phyloP scores from a whole-genome alignment of 1,140 invertebrate species.

The Mizuhopecten yessoensis region DNA sequence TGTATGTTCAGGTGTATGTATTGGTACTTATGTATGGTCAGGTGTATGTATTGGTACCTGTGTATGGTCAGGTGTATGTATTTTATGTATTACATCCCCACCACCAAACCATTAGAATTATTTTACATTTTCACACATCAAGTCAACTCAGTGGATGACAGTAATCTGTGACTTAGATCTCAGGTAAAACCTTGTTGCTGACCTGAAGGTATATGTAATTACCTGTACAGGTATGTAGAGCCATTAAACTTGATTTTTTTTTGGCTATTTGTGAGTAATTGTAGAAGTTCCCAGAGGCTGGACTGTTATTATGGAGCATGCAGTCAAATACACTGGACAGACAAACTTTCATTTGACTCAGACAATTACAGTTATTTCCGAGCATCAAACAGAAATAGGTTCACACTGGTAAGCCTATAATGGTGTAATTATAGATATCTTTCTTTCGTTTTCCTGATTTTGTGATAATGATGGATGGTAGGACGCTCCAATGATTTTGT shows the following conservation, averaged over 20 bases:
- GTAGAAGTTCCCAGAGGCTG: not conserved
- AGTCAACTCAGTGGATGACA: not conserved
- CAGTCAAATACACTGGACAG: not conserved
- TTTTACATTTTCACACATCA: not conserved
- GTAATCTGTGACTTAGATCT: not conserved
- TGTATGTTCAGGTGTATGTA: constrained; percentile 11
- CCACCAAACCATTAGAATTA: not conserved
- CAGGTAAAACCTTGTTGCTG: constrained; percentile 2
- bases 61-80: constrained; percentile 16
- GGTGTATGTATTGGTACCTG: constrained; percentile 8
- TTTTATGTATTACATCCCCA: not conserved
- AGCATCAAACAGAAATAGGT: not conserved
- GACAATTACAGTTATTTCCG: constrained; percentile 20
- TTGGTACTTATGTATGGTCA: not conserved
- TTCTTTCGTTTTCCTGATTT: constrained; percentile 29
- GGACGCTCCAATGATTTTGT: not conserved
- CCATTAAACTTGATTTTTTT: not conserved
- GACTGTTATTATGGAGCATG: not conserved
- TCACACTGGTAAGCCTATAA: not conserved
- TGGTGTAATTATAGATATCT: not conserved
- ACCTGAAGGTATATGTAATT: constrained; percentile 27
- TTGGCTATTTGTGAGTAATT: constrained; percentile 14
- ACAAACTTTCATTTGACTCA: not conserved
- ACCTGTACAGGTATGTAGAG: not conserved
- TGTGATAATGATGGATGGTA: constrained; percentile 14